phyloP scores from a whole-genome alignment of 2,888 invertebrate genomes.

The Drosophila vallismaia region DNA sequence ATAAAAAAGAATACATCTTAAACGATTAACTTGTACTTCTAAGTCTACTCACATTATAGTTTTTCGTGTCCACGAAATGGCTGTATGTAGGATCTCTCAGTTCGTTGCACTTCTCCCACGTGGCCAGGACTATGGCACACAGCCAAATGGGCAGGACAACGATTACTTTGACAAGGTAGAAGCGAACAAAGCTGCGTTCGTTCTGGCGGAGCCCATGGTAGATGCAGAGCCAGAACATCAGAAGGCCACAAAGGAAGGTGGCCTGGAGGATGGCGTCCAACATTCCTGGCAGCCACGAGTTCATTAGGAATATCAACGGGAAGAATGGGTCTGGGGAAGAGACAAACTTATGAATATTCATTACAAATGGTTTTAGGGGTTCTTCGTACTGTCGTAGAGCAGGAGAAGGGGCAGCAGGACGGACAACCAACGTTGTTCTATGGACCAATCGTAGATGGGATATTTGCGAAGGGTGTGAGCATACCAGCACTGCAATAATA shows the following conservation, averaged over 20 bases:
- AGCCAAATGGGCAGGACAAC: slow-evolving; percentile 94
- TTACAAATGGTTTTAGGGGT: too few relatives aligned
- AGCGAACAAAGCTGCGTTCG: slow-evolving; percentile 92
- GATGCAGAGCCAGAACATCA: slow-evolving; percentile 97
- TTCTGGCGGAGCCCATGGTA: slow-evolving; percentile 98
- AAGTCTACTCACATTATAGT: slow-evolving; percentile 89
- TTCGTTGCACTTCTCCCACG: slow-evolving; percentile 96
- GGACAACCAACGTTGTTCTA: slow-evolving; percentile 98
- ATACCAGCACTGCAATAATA: slow-evolving; percentile 92
- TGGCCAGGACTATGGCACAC: slow-evolving; percentile 92
- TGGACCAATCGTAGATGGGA: slow-evolving; percentile 96
- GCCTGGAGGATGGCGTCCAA: slow-evolving; percentile 95
- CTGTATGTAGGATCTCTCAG: slow-evolving; percentile 96
- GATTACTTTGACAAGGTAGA: slow-evolving; percentile 95
- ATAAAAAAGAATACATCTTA: slow-evolving; percentile 71
- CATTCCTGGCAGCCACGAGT: slow-evolving; percentile 96
- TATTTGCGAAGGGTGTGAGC: slow-evolving; percentile 94
- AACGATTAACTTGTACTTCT: slow-evolving; percentile 5
- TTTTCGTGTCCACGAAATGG: slow-evolving; percentile 92
- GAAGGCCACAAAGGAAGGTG: slow-evolving; percentile 92
- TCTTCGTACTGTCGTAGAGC: slow-evolving; percentile 93
- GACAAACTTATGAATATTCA: not conserved
- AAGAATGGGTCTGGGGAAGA: slow-evolving; percentile 93
- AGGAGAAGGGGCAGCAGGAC: slow-evolving; percentile 93
- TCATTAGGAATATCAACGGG: slow-evolving; percentile 94